These are phyloP conservation scores for Crocallis elinguaria DNA, from an alignment of 2,888 invertebrate species.

Conservation along the genomic window DNA sequence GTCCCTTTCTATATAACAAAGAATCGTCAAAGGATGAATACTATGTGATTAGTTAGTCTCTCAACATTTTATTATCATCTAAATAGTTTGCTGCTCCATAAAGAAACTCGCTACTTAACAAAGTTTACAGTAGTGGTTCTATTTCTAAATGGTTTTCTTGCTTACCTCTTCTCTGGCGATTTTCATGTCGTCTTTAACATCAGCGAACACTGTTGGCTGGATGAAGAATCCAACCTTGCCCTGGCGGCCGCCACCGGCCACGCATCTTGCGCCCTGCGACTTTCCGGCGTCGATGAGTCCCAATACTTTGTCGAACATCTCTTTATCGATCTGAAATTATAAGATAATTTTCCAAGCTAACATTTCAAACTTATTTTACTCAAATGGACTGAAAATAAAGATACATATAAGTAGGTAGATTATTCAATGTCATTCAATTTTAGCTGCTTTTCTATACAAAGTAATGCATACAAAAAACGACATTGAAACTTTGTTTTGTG, in stretches of 20 bases:
- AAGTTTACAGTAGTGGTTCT: not conserved
- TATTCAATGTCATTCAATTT: no score
- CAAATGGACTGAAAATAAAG: no score
- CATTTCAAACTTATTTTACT: no score
- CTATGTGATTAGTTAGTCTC: not conserved
- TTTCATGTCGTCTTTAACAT: slow-evolving; percentile 90
- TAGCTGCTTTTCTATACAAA: no score
- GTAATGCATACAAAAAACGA: no score
- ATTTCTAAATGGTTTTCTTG: not conserved
- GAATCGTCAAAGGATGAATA: no score
- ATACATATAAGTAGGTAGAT: no score
- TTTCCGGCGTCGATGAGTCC: slow-evolving; percentile 90
- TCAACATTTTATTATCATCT: not conserved
- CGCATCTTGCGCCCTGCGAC: slow-evolving; percentile 91
- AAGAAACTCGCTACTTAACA: no score
- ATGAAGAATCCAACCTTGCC: slow-evolving; percentile 90
- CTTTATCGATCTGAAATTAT: slow-evolving; percentile 87
- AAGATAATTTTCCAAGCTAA: no score
- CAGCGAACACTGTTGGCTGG: slow-evolving; percentile 91
- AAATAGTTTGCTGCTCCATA: no score
- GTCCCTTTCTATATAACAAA: no score
- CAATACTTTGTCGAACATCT: slow-evolving; percentile 91
- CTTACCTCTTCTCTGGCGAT: slow-evolving; percentile 90
- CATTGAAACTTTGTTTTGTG: no score
- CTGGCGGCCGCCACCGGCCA: slow-evolving; percentile 89